A percentile compares a stretch with the other conserved stretches of the same genome.
Evolutionary conservation across 2,888 invertebrate species (phyloP).

Genomic region (Eilema caniola): DNA sequence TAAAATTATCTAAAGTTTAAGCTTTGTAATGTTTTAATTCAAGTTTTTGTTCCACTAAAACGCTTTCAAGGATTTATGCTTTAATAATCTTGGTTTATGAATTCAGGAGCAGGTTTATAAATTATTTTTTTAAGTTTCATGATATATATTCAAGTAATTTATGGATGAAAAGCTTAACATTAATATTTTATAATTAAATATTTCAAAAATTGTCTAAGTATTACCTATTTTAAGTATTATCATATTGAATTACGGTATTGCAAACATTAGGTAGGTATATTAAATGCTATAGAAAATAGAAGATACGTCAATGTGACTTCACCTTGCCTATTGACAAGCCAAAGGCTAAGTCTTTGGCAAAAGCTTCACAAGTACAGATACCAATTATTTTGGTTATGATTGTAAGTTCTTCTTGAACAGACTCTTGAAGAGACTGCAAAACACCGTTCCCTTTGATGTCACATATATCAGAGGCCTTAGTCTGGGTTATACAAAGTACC

Average conservation of each 20-base stretch:
- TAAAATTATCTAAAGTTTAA: slow-evolving; percentile 58
- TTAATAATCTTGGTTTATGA: slow-evolving; percentile 5
- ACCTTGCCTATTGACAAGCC: no score
- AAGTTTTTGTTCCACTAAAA: slow-evolving; percentile 29
- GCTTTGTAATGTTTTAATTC: slow-evolving; percentile 45
- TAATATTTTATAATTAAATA: not conserved
- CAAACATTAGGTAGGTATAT: no score
- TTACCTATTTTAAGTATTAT: no score
- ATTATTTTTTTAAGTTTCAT: not conserved
- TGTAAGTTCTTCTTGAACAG: not conserved
- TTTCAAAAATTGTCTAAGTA: not conserved
- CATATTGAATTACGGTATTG: no score
- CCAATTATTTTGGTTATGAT: not conserved
- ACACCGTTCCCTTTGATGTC: slow-evolving; percentile 6
- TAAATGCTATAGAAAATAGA: no score
- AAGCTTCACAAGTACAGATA: not conserved
- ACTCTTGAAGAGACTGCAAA: not conserved
- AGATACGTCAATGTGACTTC: no score
- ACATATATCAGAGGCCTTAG: slow-evolving; percentile 8
- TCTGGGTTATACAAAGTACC: slow-evolving; percentile 15
- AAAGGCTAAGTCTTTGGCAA: no score
- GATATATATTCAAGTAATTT: not conserved
- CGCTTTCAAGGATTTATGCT: slow-evolving; percentile 20
- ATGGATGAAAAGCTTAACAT: not conserved
- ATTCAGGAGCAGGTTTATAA: not conserved